These are phyloP conservation scores for Prunella fulvescens DNA, from an alignment of 2,113 vertebrate species.

Conservation along the genomic window DNA sequence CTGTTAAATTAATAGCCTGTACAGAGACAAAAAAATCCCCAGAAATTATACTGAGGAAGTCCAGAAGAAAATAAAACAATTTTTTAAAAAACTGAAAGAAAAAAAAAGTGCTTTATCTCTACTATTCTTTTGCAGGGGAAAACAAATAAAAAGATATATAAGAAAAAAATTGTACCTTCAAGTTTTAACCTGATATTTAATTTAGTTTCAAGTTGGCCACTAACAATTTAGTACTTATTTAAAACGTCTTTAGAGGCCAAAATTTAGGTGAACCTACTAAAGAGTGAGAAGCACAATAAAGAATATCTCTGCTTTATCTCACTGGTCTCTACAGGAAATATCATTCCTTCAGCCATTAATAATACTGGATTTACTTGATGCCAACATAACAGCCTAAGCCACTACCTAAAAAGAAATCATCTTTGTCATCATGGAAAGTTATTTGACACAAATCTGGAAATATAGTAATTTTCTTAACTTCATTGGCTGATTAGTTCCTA, in stretches of 20 bases:
- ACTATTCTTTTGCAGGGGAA: neutral
- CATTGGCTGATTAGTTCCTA: neutral
- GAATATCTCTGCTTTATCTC: neutral
- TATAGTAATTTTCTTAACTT: accelerated
- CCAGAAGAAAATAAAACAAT: neutral
- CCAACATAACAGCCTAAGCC: neutral
- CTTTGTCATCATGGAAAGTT: neutral
- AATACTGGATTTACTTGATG: neutral
- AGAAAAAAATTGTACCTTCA: neutral
- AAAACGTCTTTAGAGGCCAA: neutral
- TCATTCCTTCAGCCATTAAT: neutral
- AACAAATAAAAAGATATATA: neutral
- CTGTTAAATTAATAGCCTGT: neutral
- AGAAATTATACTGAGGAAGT: neutral
- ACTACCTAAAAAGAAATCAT: neutral
- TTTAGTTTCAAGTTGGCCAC: neutral
- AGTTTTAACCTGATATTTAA: neutral
- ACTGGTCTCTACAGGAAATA: neutral
- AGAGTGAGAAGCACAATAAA: neutral
- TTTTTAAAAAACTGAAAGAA: neutral
- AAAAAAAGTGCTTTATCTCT: neutral
- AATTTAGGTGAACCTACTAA: neutral
- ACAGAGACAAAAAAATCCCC: neutral
- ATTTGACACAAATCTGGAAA: neutral
- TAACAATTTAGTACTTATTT: neutral